Base-by-base conservation (phyloP, 2,888 invertebrate genomes). In the Argyresthia albistria region DNA sequence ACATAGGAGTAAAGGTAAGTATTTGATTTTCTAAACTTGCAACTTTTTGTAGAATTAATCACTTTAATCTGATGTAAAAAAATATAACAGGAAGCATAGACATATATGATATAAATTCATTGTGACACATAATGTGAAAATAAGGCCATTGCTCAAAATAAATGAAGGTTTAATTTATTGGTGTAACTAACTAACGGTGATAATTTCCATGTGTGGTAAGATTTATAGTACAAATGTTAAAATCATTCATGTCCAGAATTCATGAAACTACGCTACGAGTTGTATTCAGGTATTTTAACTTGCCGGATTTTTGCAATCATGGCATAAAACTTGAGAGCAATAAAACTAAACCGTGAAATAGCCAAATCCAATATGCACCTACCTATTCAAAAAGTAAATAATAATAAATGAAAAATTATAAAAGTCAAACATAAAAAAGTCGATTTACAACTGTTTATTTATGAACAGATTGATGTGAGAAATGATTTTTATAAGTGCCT, bases 261-360 rank as follows among this genome's bases (percentile, higher is more conserved):
- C 25, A 25, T 25, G 3, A 25, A 25, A 25, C 25, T 25, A 25
- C 25, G 25, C 25, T 25, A 25, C 25, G 25, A 25, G 3, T 25
- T 4, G 3, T 25, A 6, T 25, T 25, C 25, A 25, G 25, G 25
- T 25, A 25, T 25, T 25, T 25, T 25, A 25, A 25, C 10, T 39
- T 39, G 1, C 10, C n/a, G 39, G 39, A 16, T 36, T 53, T 45
- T 53, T 35, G 53, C 43, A 54, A 50, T 16, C 42, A 25, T 16
- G 10, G 42, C n/a, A 50, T 36, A 48, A 48, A 50, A 50, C 35
- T 37, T 48, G 11, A 35, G 14, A 43, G 46, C 46, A 69, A 77
- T 76, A 77, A 76, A 78, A 71, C 71, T 73, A 69, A 63, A 73
- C 71, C 72, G 71, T 78, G 73, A 76, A 78, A 77, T 75, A 73